Evolutionary conservation across 30 jellyfish, hydroid and myxozoan genomes (phyloP).

Genomic region (Sanderia malayensis): DNA sequence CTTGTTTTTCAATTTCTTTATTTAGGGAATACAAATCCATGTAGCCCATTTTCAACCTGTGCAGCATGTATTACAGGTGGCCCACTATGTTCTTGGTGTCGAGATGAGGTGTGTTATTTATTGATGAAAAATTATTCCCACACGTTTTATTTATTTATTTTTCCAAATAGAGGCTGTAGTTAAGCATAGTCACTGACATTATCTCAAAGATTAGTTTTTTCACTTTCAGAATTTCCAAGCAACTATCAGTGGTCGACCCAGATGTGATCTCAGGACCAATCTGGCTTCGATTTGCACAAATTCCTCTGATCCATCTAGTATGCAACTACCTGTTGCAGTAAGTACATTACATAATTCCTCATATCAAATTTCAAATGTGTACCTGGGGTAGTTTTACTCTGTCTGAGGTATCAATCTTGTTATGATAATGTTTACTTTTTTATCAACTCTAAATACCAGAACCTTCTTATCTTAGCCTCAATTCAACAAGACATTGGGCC

Average conservation of each 20-base stretch:
- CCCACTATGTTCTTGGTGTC: slow-evolving; percentile 55
- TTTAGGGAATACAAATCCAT: slow-evolving; percentile 51
- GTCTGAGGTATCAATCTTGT: not conserved
- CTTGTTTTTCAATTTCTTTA: not conserved
- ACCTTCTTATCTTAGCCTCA: slow-evolving; percentile 14
- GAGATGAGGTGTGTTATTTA: slow-evolving; percentile 35
- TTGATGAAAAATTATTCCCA: not conserved
- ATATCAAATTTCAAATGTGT: no score
- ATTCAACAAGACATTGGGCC: slow-evolving; percentile 57
- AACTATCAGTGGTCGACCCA: slow-evolving; percentile 36
- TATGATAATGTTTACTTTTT: not conserved
- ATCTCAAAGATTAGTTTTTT: not conserved
- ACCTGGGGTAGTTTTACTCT: not conserved
- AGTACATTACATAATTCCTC: no score
- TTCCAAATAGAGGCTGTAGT: not conserved
- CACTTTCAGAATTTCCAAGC: slow-evolving; percentile 24
- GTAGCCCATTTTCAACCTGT: slow-evolving; percentile 43
- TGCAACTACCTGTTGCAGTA: slow-evolving; percentile 1
- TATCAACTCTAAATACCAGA: not conserved
- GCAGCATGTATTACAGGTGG: slow-evolving; percentile 54
- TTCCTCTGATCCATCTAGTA: slow-evolving; percentile 10
- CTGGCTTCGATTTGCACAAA: slow-evolving; percentile 26
- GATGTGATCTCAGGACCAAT: slow-evolving; percentile 44
- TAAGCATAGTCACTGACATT: not conserved
- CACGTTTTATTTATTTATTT: not conserved